Evolutionary conservation across 2,888 invertebrate genomes (phyloP).

Genomic region (Diadegma fenestrale): DNA sequence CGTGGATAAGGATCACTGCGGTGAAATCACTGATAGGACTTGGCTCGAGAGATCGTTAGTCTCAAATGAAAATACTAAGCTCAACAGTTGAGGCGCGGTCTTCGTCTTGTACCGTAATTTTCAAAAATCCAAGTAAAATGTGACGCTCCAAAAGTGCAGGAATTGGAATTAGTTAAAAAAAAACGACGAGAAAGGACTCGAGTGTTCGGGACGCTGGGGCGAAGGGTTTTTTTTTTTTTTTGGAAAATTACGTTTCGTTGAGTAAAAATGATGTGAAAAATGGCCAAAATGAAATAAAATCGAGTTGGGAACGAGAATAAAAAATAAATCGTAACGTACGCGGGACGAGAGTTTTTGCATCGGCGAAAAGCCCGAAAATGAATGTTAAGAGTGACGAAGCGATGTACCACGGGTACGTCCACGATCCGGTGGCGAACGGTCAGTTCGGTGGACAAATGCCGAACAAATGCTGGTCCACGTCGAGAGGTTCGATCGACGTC

Average conservation of each 20-base stretch:
- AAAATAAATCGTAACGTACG: not conserved
- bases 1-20: slow-evolving; percentile 61
- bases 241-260: not conserved
- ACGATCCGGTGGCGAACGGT: not conserved
- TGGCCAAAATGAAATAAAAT: slow-evolving; percentile 7
- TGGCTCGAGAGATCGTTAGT: slow-evolving; percentile 30
- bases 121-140: slow-evolving; percentile 5
- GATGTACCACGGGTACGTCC: not conserved
- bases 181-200: not conserved
- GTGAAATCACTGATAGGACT: slow-evolving; percentile 44
- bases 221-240: too few species aligned
- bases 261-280: not conserved
- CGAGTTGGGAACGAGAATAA: not conserved
- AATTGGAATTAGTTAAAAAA: not conserved
- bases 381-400: slow-evolving; percentile 4
- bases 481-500: slow-evolving; percentile 76
- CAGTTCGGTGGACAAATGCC: not conserved
- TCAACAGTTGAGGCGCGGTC: slow-evolving; percentile 42
- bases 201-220: not conserved
- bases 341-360: not conserved
- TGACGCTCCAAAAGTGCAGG: not conserved
- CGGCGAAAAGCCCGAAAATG: not conserved
- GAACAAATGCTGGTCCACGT: slow-evolving; percentile 45
- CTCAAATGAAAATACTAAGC: slow-evolving; percentile 57
- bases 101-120: not conserved